A percentile compares a stretch with the other conserved stretches of the same genome.
phyloP scores from a whole-genome alignment of 2,888 invertebrate species.

The Poecilobothrus nobilitatus region DNA sequence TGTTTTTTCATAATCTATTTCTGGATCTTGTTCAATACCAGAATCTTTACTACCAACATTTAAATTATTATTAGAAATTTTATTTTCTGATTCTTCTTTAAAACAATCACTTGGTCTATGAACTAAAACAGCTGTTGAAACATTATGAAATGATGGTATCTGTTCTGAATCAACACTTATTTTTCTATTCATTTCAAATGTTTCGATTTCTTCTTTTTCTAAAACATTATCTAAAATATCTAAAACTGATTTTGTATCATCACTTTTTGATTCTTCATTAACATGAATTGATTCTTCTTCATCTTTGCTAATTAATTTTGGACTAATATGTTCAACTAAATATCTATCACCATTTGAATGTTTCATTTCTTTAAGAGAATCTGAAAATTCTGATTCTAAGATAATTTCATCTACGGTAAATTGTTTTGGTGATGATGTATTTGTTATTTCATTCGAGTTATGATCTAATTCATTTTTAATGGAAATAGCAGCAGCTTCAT shows the following conservation, averaged over 20 bases:
- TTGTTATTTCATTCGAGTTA: conserved; percentile 9
- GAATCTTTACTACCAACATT: background rate
- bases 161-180: conserved; percentile 35
- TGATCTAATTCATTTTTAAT: background rate
- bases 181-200: conserved; percentile 26
- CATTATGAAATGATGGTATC: conserved; percentile 35
- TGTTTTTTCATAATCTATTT: background rate
- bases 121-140: conserved; percentile 36
- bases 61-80: background rate
- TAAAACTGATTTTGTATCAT: conserved; percentile 36
- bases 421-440: conserved; percentile 17
- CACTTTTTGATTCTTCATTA: conserved; percentile 16
- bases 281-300: conserved; percentile 16
- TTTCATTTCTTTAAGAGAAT: conserved; percentile 33
- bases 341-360: conserved; percentile 36
- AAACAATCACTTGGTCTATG: conserved; percentile 30
- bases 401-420: conserved; percentile 33
- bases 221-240: conserved; percentile 39
- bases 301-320: conserved; percentile 25
- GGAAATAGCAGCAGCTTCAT: background rate
- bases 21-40: background rate
- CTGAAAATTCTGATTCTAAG: conserved; percentile 32
- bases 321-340: conserved; percentile 30
- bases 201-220: conserved; percentile 30
- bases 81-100: conserved; percentile 21